Percentiles rank a stretch among this genome's conserved stretches.
Conservation (phyloP, 2,888 invertebrate species). For the Pyrrhosoma nymphula region DNA sequence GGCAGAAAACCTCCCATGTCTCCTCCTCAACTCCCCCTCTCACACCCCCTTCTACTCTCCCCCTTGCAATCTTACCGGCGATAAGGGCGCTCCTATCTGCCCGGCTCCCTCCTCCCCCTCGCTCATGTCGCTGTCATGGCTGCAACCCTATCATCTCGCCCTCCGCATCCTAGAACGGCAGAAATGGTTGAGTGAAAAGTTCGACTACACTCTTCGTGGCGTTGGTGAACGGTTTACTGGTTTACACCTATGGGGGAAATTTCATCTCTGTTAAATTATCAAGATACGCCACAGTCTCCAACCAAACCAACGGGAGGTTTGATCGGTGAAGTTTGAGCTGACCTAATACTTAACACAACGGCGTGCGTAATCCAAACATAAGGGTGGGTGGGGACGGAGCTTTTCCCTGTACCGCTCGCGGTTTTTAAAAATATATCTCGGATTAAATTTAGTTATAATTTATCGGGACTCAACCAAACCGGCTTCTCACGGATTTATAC, state of each 20-base stretch:
- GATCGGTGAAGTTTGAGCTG: no score
- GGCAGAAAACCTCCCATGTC: background rate
- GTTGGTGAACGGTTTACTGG: background rate
- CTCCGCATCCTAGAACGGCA: background rate
- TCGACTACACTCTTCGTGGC: background rate
- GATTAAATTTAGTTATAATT: no score
- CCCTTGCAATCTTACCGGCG: conserved; percentile 33
- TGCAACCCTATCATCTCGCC: background rate
- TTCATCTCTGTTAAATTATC: no score
- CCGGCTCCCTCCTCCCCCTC: background rate
- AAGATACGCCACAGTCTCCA: no score
- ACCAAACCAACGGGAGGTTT: no score
- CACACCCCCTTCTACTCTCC: background rate
- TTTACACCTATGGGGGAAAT: background rate
- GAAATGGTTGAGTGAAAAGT: background rate
- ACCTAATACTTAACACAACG: no score
- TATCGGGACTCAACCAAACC: no score
- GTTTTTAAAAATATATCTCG: no score
- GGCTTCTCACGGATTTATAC: no score
- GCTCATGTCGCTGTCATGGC: background rate
- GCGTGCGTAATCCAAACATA: no score
- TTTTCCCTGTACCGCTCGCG: no score
- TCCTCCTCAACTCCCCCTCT: background rate
- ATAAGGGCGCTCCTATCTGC: conserved; percentile 24
- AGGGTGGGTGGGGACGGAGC: no score